Percentiles rank a stretch among this genome's conserved stretches.
These are phyloP conservation scores for Microcebus jonahi DNA, from an alignment of 2,113 vertebrate genomes.

Conservation along the genomic window DNA sequence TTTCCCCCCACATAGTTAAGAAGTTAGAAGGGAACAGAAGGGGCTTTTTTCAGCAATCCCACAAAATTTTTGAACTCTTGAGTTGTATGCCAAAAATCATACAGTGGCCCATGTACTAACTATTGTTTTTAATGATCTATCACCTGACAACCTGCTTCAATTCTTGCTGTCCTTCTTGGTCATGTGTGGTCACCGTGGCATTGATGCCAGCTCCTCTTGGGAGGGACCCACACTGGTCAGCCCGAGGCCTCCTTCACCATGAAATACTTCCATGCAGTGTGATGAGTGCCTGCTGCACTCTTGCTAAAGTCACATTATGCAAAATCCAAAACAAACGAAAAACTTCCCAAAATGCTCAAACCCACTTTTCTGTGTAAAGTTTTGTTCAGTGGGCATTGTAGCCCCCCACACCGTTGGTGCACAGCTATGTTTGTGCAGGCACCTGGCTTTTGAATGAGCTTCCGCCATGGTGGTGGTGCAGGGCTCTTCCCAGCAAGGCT, in stretches of 20 bases:
- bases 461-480: not conserved
- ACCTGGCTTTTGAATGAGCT: not conserved
- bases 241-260: not conserved
- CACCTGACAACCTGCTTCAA: not conserved
- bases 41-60: not conserved
- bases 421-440: not conserved
- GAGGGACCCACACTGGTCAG: not conserved
- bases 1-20: not conserved
- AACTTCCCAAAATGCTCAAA: no score
- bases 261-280: not conserved
- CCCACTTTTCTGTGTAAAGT: not conserved
- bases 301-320: not conserved
- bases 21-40: not conserved
- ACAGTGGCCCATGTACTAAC: not conserved
- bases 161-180: not conserved
- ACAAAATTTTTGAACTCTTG: not conserved
- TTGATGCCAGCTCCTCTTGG: not conserved
- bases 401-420: not conserved
- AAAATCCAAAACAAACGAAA: not conserved
- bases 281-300: not conserved
- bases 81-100: not conserved
- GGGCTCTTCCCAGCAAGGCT: not conserved
- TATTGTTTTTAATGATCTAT: not conserved
- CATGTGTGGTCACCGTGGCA: not conserved
- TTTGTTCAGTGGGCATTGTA: not conserved